Base-by-base conservation (phyloP, 2,888 invertebrate genomes). In the Sycophila texana region DNA sequence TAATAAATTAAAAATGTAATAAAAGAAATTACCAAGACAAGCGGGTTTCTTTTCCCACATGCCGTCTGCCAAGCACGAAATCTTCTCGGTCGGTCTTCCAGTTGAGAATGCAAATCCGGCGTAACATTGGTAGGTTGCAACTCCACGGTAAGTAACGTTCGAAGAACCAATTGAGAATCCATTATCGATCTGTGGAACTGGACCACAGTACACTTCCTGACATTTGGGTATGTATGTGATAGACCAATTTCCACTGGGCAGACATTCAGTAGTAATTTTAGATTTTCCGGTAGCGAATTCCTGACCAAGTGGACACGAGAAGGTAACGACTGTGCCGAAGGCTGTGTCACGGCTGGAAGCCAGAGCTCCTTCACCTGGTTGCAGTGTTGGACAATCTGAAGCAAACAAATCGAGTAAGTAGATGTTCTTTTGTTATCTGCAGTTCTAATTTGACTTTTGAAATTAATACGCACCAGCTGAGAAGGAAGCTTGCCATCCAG, bases 161-260 rank as follows among this genome's bases (percentile, higher is more conserved):
- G 97, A 96, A 0, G 98, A 97, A 67, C 97, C 97, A 88, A 97
- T 97, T 2, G 98, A 98, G 91, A 98, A 98, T 67, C 98, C 98
- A 89, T 98, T 99, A 88, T 98, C 97, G 83, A 99, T 99, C 93
- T 99, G 99, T 75, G 98, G 98, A 67, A 99, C 98, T 30, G 98
- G 98, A 75, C 98, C 98, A 90, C 99, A 99, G 90, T 98, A 99
- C 26, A 97, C 97, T 94, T 97, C 97, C 94, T 98, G 98, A 89
- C 98, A 98, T 89, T 95, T 95, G 14, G 98, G 97, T 87, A 98
- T 97, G 90, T 97, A 97, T 77, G 95, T 95, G 39, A 95, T 93
- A 57, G 97, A 97, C 98, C 98, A 98, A 89, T 96, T 96, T 84
- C 98, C 98, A 84, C 98, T 96, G 83, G 95, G 96, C 87, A 95